Evolutionary conservation across 1,140 invertebrate species (phyloP).

Genomic region (Pogonomyrmex barbatus): DNA sequence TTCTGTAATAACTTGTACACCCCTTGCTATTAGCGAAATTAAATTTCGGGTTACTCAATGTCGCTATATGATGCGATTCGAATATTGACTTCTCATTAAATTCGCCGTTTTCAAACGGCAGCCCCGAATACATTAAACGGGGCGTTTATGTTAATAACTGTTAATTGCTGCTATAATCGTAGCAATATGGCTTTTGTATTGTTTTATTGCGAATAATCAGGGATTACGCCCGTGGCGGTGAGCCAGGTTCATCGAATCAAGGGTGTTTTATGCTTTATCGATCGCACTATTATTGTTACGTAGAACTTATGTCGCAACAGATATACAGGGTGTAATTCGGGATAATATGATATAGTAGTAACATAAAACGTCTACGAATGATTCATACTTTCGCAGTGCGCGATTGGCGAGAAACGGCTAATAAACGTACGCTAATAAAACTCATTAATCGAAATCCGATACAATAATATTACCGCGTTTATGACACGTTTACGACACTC

Average conservation of each 20-base stretch:
- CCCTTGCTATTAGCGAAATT: slow-evolving; percentile 38
- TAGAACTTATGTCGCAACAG: not conserved
- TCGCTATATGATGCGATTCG: slow-evolving; percentile 15
- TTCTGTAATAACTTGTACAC: slow-evolving; percentile 13
- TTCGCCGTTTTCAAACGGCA: slow-evolving; percentile 22
- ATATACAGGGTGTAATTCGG: slow-evolving; percentile 1
- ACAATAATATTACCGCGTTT: slow-evolving; percentile 3
- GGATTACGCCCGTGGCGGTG: slow-evolving; percentile 23
- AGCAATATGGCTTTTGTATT: slow-evolving; percentile 55
- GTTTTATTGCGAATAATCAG: slow-evolving; percentile 64
- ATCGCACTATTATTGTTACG: slow-evolving; percentile 14
- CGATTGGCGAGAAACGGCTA: slow-evolving; percentile 4
- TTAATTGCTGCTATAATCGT: slow-evolving; percentile 64
- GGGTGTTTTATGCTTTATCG: slow-evolving; percentile 47
- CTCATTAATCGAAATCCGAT: slow-evolving; percentile 32
- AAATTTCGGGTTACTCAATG: slow-evolving; percentile 45
- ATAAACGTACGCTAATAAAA: slow-evolving; percentile 43
- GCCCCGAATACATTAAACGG: slow-evolving; percentile 15
- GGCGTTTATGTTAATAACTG: slow-evolving; percentile 57
- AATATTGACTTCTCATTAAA: slow-evolving; percentile 64
- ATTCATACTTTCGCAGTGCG: not conserved
- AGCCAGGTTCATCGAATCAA: slow-evolving; percentile 54
- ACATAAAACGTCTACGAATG: not conserved
- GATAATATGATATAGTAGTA: slow-evolving; percentile 12
- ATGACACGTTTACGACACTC: not conserved